Evolutionary conservation across 1,140 invertebrate genomes (phyloP), one percentile per base, ranked within the genome.

Genomic region (Tribolium castaneum): DNA sequence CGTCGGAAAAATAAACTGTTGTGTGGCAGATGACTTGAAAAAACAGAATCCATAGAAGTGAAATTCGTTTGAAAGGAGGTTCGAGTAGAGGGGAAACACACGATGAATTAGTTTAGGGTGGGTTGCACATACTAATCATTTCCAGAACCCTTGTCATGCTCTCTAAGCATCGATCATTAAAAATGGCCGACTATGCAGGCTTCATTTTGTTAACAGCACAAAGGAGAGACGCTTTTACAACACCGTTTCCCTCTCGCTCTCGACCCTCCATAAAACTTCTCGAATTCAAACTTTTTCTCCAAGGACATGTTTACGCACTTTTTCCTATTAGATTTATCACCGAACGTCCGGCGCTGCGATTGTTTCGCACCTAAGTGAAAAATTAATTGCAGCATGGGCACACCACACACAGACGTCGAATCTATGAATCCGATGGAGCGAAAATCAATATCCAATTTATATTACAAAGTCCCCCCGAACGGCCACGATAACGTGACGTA

Each of bases 151-250:
- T 81, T 78, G 80, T 81, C 80, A 81, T 72, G 80, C 78, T 81
- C 76, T 77, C 76, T 78, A 78, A 81, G 78, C 78, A 80, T 80
- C 76, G 80, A 82, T 82, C 80, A 82, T 82, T 82, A 82, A 82
- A 82, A 82, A 82, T 82, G 80, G 80, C 80, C 75, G 80, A 76
- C 71, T 73, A 74, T 74, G 50, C 71, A 75, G 77, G 77, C 77
- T 78, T 78, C 80, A 80, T 80, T 80, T 80, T 80, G 79, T 80
- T 77, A 79, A 77, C 76, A 70, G 59, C 75, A 62, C 62, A 59
- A 51, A 62, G 59, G 75, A 77, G 66, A 66, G 66, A 77, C 34
- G 75, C 70, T 77, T 25, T 62, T 34, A 70, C 49, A 52, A 52
- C 66, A 54, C 16, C 45, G 10, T 35, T 70, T 77, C 70, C 54